A percentile compares a stretch with the other conserved stretches of the same genome.
Conservation (phyloP, 2,888 invertebrate genomes). For the Nebria brevicollis region DNA sequence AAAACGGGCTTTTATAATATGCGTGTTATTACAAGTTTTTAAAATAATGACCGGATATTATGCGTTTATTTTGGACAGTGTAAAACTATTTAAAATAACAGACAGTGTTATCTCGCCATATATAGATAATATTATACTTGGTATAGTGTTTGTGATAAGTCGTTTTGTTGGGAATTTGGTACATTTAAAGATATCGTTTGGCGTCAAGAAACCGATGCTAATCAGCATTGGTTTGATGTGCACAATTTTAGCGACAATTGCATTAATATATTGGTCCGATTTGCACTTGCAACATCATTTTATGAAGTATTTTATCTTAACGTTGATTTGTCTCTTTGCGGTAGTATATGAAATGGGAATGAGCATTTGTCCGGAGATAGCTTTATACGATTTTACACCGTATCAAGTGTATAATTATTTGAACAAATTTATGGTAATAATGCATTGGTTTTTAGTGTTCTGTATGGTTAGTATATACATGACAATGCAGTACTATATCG, state of each 20-base stretch:
- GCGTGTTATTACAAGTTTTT: slow-evolving; percentile 52
- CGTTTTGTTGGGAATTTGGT: slow-evolving; percentile 49
- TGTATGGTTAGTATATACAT: slow-evolving; percentile 32
- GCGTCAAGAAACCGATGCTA: slow-evolving; percentile 54
- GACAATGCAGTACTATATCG: not conserved
- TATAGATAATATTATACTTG: slow-evolving; percentile 51
- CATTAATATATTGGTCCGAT: not conserved
- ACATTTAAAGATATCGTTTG: slow-evolving; percentile 49
- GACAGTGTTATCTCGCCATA: not conserved
- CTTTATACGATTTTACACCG: slow-evolving; percentile 54
- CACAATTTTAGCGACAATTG: slow-evolving; percentile 35
- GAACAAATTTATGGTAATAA: slow-evolving; percentile 46
- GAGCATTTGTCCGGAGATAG: slow-evolving; percentile 50
- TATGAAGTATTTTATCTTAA: slow-evolving; percentile 14
- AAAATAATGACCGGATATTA: slow-evolving; percentile 52
- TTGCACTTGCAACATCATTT: slow-evolving; percentile 25
- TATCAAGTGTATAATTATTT: slow-evolving; percentile 53
- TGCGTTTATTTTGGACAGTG: slow-evolving; percentile 52
- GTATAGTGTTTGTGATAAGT: slow-evolving; percentile 49
- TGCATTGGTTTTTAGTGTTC: slow-evolving; percentile 52
- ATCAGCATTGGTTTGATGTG: slow-evolving; percentile 49
- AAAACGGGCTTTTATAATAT: slow-evolving; percentile 52
- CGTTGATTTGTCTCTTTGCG: slow-evolving; percentile 49
- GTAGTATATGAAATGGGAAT: slow-evolving; percentile 53
- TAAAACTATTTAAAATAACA: not conserved